A percentile compares a stretch with the other conserved stretches of the same genome.
Conservation (phyloP, 2,113 vertebrate species). For the Notothenia rossii region DNA sequence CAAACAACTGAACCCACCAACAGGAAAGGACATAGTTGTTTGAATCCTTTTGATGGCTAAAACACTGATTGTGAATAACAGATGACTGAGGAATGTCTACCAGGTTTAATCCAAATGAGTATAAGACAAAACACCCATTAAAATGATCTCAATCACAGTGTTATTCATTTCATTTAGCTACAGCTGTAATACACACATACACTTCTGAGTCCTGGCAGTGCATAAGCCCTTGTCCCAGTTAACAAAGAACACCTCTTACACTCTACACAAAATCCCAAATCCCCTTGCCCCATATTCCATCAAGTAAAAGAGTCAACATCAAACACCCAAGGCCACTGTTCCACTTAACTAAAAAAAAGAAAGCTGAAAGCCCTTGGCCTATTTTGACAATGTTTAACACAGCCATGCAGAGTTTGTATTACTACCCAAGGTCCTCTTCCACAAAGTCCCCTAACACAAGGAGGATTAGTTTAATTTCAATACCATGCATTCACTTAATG, state of each 20-base stretch:
- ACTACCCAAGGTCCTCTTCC: slow-evolving; percentile 40
- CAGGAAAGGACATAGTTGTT: background rate
- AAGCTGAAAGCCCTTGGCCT: slow-evolving; percentile 69
- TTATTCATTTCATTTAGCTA: background rate
- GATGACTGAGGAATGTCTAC: background rate
- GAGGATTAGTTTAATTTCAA: slow-evolving; percentile 46
- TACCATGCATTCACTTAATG: slow-evolving; percentile 22
- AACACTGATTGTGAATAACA: background rate
- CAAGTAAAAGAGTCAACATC: slow-evolving; percentile 60
- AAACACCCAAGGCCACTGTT: slow-evolving; percentile 19
- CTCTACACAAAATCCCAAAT: slow-evolving; percentile 63
- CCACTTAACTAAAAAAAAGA: slow-evolving; percentile 45
- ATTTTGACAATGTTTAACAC: slow-evolving; percentile 55
- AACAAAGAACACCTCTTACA: slow-evolving; percentile 53
- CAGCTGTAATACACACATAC: background rate
- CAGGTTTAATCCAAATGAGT: background rate
- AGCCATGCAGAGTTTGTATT: slow-evolving; percentile 43
- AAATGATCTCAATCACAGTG: background rate
- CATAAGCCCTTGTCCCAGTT: slow-evolving; percentile 67
- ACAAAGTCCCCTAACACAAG: slow-evolving; percentile 21
- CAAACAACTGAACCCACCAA: too few species aligned
- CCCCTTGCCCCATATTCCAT: slow-evolving; percentile 61
- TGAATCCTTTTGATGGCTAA: background rate
- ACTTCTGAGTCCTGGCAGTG: slow-evolving; percentile 29
- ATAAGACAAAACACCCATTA: background rate